phyloP scores from a whole-genome alignment of 1,140 invertebrate genomes.

The Drosophila funebris region DNA sequence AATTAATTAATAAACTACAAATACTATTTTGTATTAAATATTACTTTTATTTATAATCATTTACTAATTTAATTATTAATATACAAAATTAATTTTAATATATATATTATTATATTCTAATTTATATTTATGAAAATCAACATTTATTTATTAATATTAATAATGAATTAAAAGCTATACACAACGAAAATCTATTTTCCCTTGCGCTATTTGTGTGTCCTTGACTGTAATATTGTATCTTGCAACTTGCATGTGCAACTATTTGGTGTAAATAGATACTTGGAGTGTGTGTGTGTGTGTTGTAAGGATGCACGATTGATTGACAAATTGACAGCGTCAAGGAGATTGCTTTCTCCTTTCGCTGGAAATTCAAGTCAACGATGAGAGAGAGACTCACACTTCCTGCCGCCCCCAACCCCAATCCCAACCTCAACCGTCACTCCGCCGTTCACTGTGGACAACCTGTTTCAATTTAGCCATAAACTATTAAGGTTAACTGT shows the following conservation, averaged over 20 bases:
- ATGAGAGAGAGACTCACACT: too few species aligned
- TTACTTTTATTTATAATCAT: too few species aligned
- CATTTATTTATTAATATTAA: too few species aligned
- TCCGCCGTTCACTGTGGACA: constrained; percentile 6
- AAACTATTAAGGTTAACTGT: constrained; percentile 46
- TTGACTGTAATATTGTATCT: not conserved
- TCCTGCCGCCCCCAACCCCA: not conserved
- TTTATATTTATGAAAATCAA: too few species aligned
- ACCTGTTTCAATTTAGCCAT: constrained; percentile 80
- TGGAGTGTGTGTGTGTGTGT: not conserved
- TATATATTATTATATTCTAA: too few species aligned
- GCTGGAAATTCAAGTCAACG: not conserved
- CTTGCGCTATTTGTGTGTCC: not conserved
- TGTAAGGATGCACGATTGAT: constrained; percentile 33
- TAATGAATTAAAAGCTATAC: too few species aligned
- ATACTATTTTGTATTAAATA: too few species aligned
- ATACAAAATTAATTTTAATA: too few species aligned
- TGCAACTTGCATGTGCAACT: not conserved
- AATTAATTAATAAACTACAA: too few species aligned
- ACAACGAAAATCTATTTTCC: too few species aligned
- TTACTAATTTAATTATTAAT: too few species aligned
- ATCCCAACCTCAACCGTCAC: not conserved
- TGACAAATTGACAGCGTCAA: constrained; percentile 60
- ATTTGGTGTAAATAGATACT: constrained; percentile 65
- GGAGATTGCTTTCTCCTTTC: constrained; percentile 10